These are phyloP conservation scores for Drosophila parvula DNA, from an alignment of 1,140 invertebrate genomes.

Conservation along the genomic window DNA sequence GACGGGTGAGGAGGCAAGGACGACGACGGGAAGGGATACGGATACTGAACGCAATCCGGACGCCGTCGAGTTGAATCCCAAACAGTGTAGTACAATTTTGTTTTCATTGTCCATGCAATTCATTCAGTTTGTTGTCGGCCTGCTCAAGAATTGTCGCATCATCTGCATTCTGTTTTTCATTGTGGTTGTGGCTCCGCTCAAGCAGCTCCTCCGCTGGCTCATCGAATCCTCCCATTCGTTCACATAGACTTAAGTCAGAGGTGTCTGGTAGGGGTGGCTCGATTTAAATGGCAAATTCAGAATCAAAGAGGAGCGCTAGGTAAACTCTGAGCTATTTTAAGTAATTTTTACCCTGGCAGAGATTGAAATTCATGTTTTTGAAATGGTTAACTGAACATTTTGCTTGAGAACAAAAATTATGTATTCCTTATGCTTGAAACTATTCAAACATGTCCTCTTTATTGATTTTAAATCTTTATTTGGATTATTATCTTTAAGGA, in stretches of 20 bases:
- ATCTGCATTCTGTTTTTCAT: conserved; percentile 69
- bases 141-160: conserved; percentile 77
- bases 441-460: too few relatives aligned
- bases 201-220: conserved; percentile 66
- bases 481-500: background rate
- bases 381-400: background rate
- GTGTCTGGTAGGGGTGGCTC: conserved; percentile 5
- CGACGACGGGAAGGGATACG: background rate
- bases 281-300: background rate
- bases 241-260: conserved; percentile 26
- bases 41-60: conserved; percentile 14
- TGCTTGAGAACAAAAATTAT: background rate
- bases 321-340: background rate
- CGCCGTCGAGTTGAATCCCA: conserved; percentile 6
- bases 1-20: conserved; percentile 10
- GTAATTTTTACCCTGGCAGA: background rate
- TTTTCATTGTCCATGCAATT: conserved; percentile 54
- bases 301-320: background rate
- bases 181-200: conserved; percentile 59
- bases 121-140: conserved; percentile 65
- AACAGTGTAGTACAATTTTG: conserved; percentile 63
- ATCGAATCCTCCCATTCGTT: conserved; percentile 45
- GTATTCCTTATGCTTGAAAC: background rate
- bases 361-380: background rate
- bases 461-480: background rate